Conservation (phyloP, 2,888 invertebrate species). For the Acanthoscelides obtectus region DNA sequence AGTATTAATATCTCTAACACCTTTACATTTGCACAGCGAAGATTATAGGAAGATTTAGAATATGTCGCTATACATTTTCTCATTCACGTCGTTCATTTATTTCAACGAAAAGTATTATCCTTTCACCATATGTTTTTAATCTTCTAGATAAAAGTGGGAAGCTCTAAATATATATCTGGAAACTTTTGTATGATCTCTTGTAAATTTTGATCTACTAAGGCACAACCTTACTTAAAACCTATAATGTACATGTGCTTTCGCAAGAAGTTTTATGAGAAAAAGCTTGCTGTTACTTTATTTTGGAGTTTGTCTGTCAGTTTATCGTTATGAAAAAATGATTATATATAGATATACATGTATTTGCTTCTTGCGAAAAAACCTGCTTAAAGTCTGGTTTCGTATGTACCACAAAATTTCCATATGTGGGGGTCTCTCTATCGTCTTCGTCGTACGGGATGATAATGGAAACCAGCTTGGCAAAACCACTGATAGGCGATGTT, state of each 20-base stretch:
- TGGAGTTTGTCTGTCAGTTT: too few species aligned
- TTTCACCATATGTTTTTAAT: not conserved
- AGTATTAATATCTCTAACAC: not conserved
- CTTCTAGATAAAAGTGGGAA: conserved; percentile 30
- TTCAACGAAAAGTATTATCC: conserved; percentile 26
- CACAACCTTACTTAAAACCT: conserved; percentile 39
- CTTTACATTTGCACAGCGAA: conserved; percentile 23
- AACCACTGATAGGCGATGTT: too few species aligned
- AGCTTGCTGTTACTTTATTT: too few species aligned
- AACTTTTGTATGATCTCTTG: conserved; percentile 26
- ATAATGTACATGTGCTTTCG: not conserved
- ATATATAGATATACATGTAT: too few species aligned
- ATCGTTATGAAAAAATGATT: too few species aligned
- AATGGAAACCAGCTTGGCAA: too few species aligned
- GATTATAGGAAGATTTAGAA: conserved; percentile 47
- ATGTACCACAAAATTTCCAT: too few species aligned
- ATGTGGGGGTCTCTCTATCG: too few species aligned
- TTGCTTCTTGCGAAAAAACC: too few species aligned
- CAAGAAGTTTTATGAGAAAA: not conserved
- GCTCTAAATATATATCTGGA: conserved; percentile 36
- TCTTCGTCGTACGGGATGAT: too few species aligned
- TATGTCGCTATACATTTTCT: conserved; percentile 38
- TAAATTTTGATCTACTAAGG: conserved; percentile 46
- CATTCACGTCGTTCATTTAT: conserved; percentile 10
- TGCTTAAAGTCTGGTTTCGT: too few species aligned